Evolutionary conservation across 2,888 invertebrate genomes (phyloP).

Genomic region (Nyleta sp.): DNA sequence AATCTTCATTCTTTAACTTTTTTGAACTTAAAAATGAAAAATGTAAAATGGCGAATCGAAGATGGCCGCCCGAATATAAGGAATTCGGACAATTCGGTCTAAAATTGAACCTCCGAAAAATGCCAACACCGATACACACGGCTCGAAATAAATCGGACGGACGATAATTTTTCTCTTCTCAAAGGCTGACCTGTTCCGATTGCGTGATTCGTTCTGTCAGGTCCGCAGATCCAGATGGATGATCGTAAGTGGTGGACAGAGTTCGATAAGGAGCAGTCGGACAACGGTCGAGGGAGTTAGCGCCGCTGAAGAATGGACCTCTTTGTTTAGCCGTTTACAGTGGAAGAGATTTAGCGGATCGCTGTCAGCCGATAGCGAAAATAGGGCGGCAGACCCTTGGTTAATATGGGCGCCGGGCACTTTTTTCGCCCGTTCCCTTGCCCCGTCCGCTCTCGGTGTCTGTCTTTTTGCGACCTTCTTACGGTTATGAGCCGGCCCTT

Average conservation of each 20-base stretch:
- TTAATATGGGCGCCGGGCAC: constrained; percentile 72
- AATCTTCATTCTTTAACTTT: no score
- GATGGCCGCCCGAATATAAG: no score
- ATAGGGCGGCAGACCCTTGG: constrained; percentile 68
- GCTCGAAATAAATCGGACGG: constrained; percentile 36
- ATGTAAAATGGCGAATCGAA: no score
- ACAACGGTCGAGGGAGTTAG: constrained; percentile 67
- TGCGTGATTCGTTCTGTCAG: constrained; percentile 61
- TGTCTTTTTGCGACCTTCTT: constrained; percentile 68
- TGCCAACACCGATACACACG: constrained; percentile 40
- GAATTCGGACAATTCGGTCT: neutral
- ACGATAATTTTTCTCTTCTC: constrained; percentile 33
- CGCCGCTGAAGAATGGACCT: constrained; percentile 80
- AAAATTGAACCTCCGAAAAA: no score
- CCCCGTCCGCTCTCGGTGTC: constrained; percentile 28
- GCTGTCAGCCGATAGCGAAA: constrained; percentile 77
- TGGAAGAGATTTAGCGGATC: constrained; percentile 82
- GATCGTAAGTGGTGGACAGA: constrained; percentile 79
- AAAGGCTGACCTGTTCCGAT: constrained; percentile 54
- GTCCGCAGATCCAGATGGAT: constrained; percentile 79
- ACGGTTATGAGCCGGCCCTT: constrained; percentile 75
- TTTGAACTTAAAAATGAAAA: no score
- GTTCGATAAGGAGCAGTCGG: constrained; percentile 77
- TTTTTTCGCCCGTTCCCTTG: constrained; percentile 61
- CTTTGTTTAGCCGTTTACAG: constrained; percentile 83